These are phyloP conservation scores for Hartigia nigra DNA, from an alignment of 2,888 invertebrate species.

Conservation along the genomic window DNA sequence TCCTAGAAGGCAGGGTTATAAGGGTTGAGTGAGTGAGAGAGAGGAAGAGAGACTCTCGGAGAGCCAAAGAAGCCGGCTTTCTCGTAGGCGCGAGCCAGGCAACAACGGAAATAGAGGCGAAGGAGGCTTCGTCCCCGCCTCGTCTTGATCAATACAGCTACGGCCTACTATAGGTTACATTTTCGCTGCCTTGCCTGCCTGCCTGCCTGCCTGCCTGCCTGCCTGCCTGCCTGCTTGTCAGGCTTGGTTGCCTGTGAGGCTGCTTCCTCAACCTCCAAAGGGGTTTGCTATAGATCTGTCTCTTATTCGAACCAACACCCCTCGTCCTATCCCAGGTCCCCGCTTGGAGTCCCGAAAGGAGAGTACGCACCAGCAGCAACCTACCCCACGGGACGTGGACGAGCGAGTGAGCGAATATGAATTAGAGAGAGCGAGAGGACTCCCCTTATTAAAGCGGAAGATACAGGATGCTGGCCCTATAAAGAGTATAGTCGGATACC, in stretches of 20 bases:
- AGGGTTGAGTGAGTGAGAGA: constrained; percentile 21
- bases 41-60: not conserved
- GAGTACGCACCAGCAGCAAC: constrained; percentile 49
- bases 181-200: constrained; percentile 46
- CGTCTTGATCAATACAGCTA: constrained; percentile 66
- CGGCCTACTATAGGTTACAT: constrained; percentile 62
- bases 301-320: constrained; percentile 61
- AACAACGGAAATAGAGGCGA: constrained; percentile 64
- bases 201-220: constrained; percentile 39
- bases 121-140: constrained; percentile 60
- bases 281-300: constrained; percentile 57
- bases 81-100: constrained; percentile 59
- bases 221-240: constrained; percentile 27
- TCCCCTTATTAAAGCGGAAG: constrained; percentile 48
- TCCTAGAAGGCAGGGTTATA: constrained; percentile 21
- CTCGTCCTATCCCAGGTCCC: constrained; percentile 46
- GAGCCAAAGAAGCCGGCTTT: constrained; percentile 32
- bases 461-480: constrained; percentile 24
- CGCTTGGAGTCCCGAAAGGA: constrained; percentile 39
- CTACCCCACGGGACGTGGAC: constrained; percentile 56
- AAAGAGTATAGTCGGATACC: too few species aligned
- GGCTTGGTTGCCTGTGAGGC: constrained; percentile 15
- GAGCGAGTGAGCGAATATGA: constrained; percentile 38
- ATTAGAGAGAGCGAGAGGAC: constrained; percentile 27
- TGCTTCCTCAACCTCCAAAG: constrained; percentile 13